Evolutionary conservation across 37 sponge, comb jelly and placozoan species (phyloP), one percentile per base, ranked within the genome.

Genomic region (Oopsacas minuta): DNA sequence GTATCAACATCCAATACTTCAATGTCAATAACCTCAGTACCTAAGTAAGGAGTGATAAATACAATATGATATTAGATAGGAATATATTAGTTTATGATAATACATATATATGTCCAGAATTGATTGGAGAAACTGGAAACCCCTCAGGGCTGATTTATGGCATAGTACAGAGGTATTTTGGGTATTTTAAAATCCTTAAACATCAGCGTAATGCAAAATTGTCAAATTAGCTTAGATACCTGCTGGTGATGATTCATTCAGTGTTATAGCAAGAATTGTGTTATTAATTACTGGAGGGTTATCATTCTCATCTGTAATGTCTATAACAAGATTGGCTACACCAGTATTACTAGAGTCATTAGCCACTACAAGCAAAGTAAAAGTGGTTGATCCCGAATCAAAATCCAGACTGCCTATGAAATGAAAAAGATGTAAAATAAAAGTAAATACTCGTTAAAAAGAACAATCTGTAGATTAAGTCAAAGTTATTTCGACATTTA

Each of bases 291-390:
- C 32, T 32, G 75, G 75, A 61, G 30, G 5, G 28, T 32, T 61
- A 61, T 61, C 75, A 61, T 61, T 61, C 30, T 61, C 75, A 61
- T 61, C 75, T 61, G 75, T 61, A 5, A 61, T 3, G 5, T n/a
- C 32, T 25, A 61, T 61, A 61, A 3, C 5, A 3, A 61, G 28
- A 61, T 3, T 61, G 17, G 22, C 75, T 5, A 12, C 28, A n/a
- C 22, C 75, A 20, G 28, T 61, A 61, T 61, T 61, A 25, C 32
- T 12, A 3, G 28, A 7, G 30, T 61, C 75, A 32, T 25, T 25
- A 12, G 75, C 75, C 22, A 32, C 28, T 61, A 61, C 7, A n/a
- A 10, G 32, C 22, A 61, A 3, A 25, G 17, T 61, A 34, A 25
- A 61, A n/a, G 20, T 20, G 32, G 22, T 10, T 3, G 3, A 5